These are phyloP conservation scores for Gadus chalcogrammus DNA, from an alignment of 2,113 vertebrate species.

Conservation along the genomic window DNA sequence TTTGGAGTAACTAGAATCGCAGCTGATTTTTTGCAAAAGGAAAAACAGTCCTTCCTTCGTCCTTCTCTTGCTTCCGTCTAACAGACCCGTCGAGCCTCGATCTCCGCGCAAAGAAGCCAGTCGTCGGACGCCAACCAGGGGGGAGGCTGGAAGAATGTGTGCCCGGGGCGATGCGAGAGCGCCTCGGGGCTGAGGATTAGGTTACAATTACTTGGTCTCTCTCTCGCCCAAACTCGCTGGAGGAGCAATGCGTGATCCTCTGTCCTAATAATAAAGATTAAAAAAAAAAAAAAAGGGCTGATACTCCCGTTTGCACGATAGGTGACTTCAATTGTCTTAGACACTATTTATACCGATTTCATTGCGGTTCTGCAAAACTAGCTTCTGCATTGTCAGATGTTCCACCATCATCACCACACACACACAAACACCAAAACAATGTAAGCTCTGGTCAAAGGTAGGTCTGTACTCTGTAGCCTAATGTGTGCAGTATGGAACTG, in stretches of 20 bases:
- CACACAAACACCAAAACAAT: too few relatives aligned
- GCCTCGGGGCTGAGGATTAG: constrained; percentile 82
- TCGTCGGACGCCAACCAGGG: constrained; percentile 70
- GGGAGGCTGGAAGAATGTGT: constrained; percentile 65
- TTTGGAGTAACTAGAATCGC: constrained; percentile 19
- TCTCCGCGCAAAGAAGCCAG: constrained; percentile 31
- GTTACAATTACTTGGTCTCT: constrained; percentile 66
- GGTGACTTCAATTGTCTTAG: too few relatives aligned
- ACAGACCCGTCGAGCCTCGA: constrained; percentile 57
- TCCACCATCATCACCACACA: too few relatives aligned
- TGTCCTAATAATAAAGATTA: background rate
- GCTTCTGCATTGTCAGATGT: too few relatives aligned
- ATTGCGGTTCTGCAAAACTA: too few relatives aligned
- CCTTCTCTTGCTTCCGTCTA: constrained; percentile 16
- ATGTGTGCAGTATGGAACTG: too few relatives aligned
- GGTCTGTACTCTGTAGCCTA: too few relatives aligned
- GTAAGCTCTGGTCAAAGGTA: too few relatives aligned
- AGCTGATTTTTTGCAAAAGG: constrained; percentile 5
- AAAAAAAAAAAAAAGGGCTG: too few relatives aligned
- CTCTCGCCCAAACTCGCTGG: background rate
- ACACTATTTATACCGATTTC: too few relatives aligned
- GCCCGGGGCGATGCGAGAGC: constrained; percentile 76
- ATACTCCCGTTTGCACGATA: too few relatives aligned
- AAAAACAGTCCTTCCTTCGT: background rate
- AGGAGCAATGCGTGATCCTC: background rate